Base-by-base conservation (phyloP, 2,113 vertebrate species). In the Etheostoma spectabile region DNA sequence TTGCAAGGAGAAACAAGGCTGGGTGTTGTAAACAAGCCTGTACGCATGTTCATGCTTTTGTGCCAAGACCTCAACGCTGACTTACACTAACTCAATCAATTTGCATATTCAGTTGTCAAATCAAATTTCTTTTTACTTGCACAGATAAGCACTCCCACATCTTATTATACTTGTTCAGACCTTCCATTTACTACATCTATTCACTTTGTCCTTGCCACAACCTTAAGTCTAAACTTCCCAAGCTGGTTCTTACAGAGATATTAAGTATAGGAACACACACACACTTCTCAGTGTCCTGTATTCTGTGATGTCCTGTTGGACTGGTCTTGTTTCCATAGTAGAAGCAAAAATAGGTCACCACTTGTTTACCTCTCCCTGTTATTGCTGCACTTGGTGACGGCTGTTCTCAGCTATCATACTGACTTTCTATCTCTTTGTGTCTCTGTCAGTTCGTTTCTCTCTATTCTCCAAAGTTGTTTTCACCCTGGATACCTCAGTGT, bases 261-360 rank as follows among this genome's bases (percentile, higher is more conserved):
- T 0, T 42, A 7, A 22, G n/a, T 10, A 55, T 6, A 62, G 45
- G 55, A 76, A 30, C 19, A 35, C 59, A 79, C 21, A 16, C 53
- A 49, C 69, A 10, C 53, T 53, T 70, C 27, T 68, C 42, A 33
- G 51, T 76, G 55, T 80, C 35, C 24, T 61, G 63, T 24, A 13
- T 30, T 80, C 21, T 63, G 49, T 69, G 67, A 30, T 57, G 14
- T 55, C 63, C 63, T 79, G 61, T 82, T 77, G 66, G 52, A 78
- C 83, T 88, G 65, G 62, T 83, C 76, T 57, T 49, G 63, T 88
- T 85, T 86, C 80, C 69, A 84, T 24, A 53, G 71, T 77, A 59
- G 72, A 82, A 80, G 62, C 71, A 84, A 79, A 92, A 91, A 59
- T 89, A 87, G 86, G 79, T 92, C 89, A 88, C 59, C 64, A 35